Conservation (phyloP, 2,888 invertebrate genomes). For the Apoda limacodes region DNA sequence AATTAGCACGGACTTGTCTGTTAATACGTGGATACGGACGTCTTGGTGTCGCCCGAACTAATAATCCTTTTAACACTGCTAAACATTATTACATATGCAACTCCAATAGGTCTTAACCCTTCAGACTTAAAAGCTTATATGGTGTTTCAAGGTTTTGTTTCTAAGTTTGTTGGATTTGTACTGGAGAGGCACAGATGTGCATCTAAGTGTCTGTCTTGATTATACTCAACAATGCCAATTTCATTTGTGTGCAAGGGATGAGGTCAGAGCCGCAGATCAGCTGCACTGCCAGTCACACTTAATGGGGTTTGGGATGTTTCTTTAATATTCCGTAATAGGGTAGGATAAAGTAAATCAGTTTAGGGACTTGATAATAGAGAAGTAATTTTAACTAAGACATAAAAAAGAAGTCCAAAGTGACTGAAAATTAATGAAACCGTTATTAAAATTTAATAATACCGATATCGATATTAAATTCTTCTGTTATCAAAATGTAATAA, state of each 20-base stretch:
- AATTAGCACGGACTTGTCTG: conserved; percentile 26
- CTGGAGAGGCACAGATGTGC: conserved; percentile 49
- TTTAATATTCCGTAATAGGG: conserved; percentile 28
- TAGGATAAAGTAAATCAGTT: conserved; percentile 6
- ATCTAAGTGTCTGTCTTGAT: conserved; percentile 55
- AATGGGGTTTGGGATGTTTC: conserved; percentile 39
- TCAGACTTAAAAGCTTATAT: too few species aligned
- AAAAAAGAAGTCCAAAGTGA: too few species aligned
- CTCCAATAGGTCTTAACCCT: conserved; percentile 1
- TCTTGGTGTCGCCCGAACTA: conserved; percentile 27
- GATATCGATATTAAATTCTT: too few species aligned
- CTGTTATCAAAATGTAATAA: too few species aligned
- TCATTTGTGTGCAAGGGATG: conserved; percentile 39
- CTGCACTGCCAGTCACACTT: conserved; percentile 39
- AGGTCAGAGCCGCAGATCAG: conserved; percentile 34
- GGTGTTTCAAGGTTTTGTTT: conserved; percentile 1
- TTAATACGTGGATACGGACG: conserved; percentile 19
- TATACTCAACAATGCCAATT: conserved; percentile 53
- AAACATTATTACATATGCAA: conserved; percentile 4
- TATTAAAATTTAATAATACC: too few species aligned
- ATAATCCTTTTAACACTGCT: conserved; percentile 38
- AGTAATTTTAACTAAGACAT: too few species aligned
- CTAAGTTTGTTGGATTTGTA: conserved; percentile 20
- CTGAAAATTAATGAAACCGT: too few species aligned
- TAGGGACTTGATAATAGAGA: conserved; percentile 11